Base-by-base conservation (phyloP, 2,888 invertebrate species). In the Archips crataeganus region DNA sequence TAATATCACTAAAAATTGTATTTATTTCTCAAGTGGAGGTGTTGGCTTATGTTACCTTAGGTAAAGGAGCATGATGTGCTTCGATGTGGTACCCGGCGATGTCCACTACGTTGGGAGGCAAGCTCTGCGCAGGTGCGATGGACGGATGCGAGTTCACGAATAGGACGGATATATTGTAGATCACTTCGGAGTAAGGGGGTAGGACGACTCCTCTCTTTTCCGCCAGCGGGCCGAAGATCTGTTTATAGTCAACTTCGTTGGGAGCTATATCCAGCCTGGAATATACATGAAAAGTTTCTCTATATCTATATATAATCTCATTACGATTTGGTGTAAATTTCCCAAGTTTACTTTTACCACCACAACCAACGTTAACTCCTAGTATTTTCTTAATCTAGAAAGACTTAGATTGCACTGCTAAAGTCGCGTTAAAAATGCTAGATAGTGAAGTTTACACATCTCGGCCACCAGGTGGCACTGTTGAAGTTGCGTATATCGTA, bases 41-140 rank as follows among this genome's bases (percentile, higher is more conserved):
- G 23, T 1, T 23, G 1, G 23, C 23, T 23, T 23, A 23, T 23
- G 23, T 23, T 80, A 91, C 91, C 87, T 90, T 84, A 0, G 91
- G 90, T 13, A 91, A 73, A 0, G 87, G 82, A 0, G 84, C 79
- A 0, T 78, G 74, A 0, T 80, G 75, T 3, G 87, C 85, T 1
- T 85, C 82, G 2, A 90, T 88, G 72, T 91, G 90, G 61, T 85
- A 91, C 0, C 91, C 91, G 2, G 82, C 91, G 0, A 92, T 82
- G 2, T 87, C 84, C 0, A 91, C 71, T 0, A 87, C 88, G 34
- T 91, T 91, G 0, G 90, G 87, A 0, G 91, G 90, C 4, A 85
- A 45, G 42, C 82, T 82, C 59, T 79, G 77, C 0, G 87, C 81
- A 0, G 81, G 77, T 0, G 82, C 80, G 11, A 88, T 79, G 0